Evolutionary conservation across 2,888 invertebrate genomes (phyloP).

Genomic region (Kryphioiulus occultus): DNA sequence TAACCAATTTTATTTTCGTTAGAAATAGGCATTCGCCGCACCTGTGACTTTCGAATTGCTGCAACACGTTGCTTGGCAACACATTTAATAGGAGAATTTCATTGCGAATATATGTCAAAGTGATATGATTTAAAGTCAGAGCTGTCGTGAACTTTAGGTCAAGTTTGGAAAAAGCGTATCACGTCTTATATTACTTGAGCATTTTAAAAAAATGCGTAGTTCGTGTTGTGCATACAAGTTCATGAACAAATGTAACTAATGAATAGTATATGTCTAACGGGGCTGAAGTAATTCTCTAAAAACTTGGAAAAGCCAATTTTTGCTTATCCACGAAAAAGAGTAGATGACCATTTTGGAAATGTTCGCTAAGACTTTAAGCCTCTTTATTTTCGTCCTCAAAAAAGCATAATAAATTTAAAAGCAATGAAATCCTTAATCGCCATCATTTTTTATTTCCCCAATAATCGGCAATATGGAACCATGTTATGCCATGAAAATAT

Average conservation of each 20-base stretch:
- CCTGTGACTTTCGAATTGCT: not conserved
- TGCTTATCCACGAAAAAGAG: not conserved
- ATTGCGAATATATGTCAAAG: not conserved
- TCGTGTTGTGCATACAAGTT: no score
- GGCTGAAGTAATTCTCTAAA: not conserved
- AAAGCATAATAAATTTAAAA: not conserved
- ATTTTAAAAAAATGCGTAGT: no score
- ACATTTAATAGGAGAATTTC: not conserved
- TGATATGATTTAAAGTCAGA: not conserved
- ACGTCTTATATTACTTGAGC: not conserved
- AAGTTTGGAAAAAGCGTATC: not conserved
- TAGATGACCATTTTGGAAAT: not conserved
- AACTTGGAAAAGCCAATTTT: not conserved
- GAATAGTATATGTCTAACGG: no score
- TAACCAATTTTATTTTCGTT: not conserved
- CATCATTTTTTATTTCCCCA: not conserved
- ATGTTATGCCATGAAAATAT: no score
- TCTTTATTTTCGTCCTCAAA: not conserved
- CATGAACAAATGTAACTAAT: no score
- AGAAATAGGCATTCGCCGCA: not conserved
- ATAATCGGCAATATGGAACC: not conserved
- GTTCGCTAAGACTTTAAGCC: not conserved
- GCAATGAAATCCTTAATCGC: not conserved
- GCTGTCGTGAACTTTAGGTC: not conserved
- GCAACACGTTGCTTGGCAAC: slow-evolving; percentile 21